Evolutionary conservation across 2,888 invertebrate species (phyloP), one percentile per base, ranked within the genome.

Genomic region (Anoncus sp.): DNA sequence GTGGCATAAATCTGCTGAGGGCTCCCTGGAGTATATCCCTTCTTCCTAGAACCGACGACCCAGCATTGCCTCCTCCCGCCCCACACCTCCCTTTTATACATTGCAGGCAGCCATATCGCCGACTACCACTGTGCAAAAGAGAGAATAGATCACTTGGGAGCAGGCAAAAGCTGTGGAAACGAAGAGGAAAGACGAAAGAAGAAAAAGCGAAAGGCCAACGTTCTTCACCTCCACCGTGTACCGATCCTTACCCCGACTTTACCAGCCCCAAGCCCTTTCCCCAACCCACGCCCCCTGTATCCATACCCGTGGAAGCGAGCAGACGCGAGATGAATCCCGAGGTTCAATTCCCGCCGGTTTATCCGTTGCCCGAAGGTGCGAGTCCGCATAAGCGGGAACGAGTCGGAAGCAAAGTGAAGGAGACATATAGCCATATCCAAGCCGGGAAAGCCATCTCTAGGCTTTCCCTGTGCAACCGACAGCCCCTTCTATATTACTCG

Each of bases 1-100:
- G 85, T 84, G 86, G 85, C 87, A 90, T 90, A 90, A 90, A 90
- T 90, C 90, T 88, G 88, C 88, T 86, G 89, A 88, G 87, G 87
- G 87, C 85, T 90, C 90, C 89, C 89, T 77, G 72, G 90, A 86
- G 90, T 87, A 87, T 90, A 87, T 89, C 87, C 85, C 87, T 83
- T 86, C 87, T 85, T 82, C 81, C 82, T 76, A 71, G 74, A 49
- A 63, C 38, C 57, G 55, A 60, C 55, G 43, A 60, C 47, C 62
- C 57, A 40, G 43, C 72, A 70, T 63, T 16, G 16, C 35, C 27
- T n/a, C n/a, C n/a, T n/a, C n/a, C n/a, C n/a, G n/a, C n/a, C n/a
- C n/a, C n/a, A n/a, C n/a, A n/a, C n/a, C n/a, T n/a, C n/a, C 22
- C 51, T 65, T 70, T n/a, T 57, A 27, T 67, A 78, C 78, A 57